Percentiles rank a stretch among this genome's conserved stretches.
Conservation (phyloP, 1,140 invertebrate species). For the Nephotettix cincticeps region DNA sequence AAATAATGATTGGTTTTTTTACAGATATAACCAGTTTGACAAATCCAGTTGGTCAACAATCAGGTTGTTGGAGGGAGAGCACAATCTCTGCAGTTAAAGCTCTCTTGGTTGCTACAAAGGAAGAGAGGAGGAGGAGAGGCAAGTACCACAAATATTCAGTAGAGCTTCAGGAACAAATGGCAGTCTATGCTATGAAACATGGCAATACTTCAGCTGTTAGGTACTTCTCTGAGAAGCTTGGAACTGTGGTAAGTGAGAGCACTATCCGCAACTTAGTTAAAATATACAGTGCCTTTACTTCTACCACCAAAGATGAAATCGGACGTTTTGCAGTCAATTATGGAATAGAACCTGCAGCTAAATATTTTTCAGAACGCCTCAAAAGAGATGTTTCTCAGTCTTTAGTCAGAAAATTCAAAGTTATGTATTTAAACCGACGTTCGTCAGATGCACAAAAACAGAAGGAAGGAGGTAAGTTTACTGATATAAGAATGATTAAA, state of each 20-base stretch:
- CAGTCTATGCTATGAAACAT: slow-evolving; percentile 42
- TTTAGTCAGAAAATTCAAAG: slow-evolving; percentile 46
- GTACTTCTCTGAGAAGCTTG: slow-evolving; percentile 44
- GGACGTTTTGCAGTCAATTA: slow-evolving; percentile 43
- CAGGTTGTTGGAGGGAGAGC: slow-evolving; percentile 12
- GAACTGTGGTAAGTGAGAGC: slow-evolving; percentile 44
- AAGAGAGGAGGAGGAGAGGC: slow-evolving; percentile 43
- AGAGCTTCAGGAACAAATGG: slow-evolving; percentile 47
- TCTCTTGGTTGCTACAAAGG: slow-evolving; percentile 44
- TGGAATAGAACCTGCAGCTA: slow-evolving; percentile 43
- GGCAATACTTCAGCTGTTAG: slow-evolving; percentile 42
- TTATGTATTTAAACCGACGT: slow-evolving; percentile 37
- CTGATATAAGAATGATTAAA: neutral
- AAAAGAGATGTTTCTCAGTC: slow-evolving; percentile 40
- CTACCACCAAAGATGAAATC: slow-evolving; percentile 46
- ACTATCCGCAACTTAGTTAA: slow-evolving; percentile 48
- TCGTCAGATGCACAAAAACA: slow-evolving; percentile 32
- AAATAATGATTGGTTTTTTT: too few species aligned
- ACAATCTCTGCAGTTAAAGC: slow-evolving; percentile 45
- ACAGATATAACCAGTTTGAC: neutral
- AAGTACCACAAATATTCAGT: slow-evolving; percentile 46
- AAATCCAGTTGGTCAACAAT: neutral
- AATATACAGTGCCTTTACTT: slow-evolving; percentile 40
- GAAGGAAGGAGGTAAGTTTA: neutral
- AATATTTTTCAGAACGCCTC: slow-evolving; percentile 43